phyloP scores from a whole-genome alignment of 2,888 invertebrate genomes.

The Heliconius charithonia region DNA sequence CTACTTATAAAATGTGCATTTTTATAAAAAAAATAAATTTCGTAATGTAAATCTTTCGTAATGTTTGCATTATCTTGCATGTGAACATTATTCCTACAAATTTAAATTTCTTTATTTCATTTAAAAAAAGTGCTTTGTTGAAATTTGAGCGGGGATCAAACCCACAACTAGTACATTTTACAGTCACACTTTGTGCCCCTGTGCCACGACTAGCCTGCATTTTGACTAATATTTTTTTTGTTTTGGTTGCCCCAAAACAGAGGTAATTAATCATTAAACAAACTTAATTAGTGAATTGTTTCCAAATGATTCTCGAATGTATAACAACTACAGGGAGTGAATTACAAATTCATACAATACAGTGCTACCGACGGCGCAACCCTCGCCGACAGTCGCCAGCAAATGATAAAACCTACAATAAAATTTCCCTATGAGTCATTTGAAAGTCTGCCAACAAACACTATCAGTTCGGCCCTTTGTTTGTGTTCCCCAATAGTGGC shows the following conservation, averaged over 20 bases:
- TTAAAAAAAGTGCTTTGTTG: no score
- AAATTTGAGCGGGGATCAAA: no score
- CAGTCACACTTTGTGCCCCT: no score
- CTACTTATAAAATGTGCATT: background rate
- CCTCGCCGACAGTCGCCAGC: background rate
- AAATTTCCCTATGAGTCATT: constrained; percentile 46
- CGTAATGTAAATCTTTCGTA: no score
- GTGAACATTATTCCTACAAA: background rate
- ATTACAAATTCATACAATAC: background rate
- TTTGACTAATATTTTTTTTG: no score
- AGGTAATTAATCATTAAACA: no score
- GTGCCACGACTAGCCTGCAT: no score
- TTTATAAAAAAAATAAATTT: background rate
- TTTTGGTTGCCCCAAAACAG: no score
- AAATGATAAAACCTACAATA: constrained; percentile 16
- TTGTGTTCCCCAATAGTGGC: background rate
- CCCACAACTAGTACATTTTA: no score
- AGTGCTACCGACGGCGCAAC: background rate
- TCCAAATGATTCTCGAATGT: background rate
- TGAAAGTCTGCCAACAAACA: constrained; percentile 21
- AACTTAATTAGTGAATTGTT: background rate
- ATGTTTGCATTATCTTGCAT: background rate
- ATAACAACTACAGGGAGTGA: background rate
- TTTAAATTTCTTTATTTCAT: no score
- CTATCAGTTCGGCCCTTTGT: constrained; percentile 32